These are phyloP conservation scores for Leptinotarsa haldemani DNA, from an alignment of 2,888 invertebrate genomes.

Conservation along the genomic window DNA sequence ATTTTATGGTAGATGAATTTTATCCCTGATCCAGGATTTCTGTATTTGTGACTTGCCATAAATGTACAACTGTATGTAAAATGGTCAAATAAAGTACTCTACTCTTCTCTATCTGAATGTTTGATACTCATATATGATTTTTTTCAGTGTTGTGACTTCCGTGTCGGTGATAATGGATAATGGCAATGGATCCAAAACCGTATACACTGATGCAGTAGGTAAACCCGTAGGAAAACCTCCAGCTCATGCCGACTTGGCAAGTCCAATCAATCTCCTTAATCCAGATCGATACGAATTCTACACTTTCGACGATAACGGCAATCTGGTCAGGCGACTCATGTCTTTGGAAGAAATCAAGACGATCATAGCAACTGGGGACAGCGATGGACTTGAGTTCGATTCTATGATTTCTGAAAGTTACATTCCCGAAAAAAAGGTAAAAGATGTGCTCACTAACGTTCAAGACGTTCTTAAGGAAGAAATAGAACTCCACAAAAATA, in stretches of 20 bases:
- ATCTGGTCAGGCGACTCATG: conserved; percentile 85
- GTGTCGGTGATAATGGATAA: conserved; percentile 73
- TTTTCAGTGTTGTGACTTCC: conserved; percentile 73
- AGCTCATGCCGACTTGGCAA: conserved; percentile 75
- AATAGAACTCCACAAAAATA: conserved; percentile 71
- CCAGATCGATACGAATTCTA: conserved; percentile 90
- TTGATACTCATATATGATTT: not conserved
- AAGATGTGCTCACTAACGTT: conserved; percentile 84
- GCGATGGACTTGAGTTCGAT: conserved; percentile 71
- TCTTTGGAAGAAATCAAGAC: conserved; percentile 86
- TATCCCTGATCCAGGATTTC: too few relatives aligned
- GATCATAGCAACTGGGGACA: conserved; percentile 86
- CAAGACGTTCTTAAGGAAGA: conserved; percentile 86
- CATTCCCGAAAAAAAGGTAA: conserved; percentile 75
- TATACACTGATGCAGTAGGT: conserved; percentile 77
- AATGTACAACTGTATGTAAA: too few relatives aligned
- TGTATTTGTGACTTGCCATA: too few relatives aligned
- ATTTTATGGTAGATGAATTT: too few relatives aligned
- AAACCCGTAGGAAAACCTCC: conserved; percentile 75
- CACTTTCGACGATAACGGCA: conserved; percentile 86
- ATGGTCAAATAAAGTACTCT: too few relatives aligned
- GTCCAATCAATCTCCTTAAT: conserved; percentile 81
- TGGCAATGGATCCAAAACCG: conserved; percentile 71
- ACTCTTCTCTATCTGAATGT: too few relatives aligned
- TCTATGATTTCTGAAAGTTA: conserved; percentile 61